Percentiles rank a stretch among this genome's conserved stretches.
Conservation (phyloP, 2,888 invertebrate genomes). For the Allacma fusca region DNA sequence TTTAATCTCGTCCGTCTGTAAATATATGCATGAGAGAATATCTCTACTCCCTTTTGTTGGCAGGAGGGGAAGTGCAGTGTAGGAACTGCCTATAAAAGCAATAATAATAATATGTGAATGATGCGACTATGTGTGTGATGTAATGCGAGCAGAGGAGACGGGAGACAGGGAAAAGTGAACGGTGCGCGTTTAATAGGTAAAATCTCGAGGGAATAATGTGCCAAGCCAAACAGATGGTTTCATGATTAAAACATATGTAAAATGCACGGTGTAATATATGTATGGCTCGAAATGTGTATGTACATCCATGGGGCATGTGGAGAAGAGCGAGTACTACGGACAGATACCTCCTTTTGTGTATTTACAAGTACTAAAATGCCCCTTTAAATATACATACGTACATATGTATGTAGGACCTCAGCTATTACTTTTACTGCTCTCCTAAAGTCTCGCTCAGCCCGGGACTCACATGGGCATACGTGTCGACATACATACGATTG, state of each 20-base stretch:
- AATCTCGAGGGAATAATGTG: conserved; percentile 4
- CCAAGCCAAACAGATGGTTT: conserved; percentile 13
- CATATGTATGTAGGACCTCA: background rate
- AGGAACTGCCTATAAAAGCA: background rate
- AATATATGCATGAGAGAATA: background rate
- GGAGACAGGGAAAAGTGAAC: background rate
- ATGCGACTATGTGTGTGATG: background rate
- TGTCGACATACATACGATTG: too few relatives aligned
- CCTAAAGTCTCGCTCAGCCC: too few relatives aligned
- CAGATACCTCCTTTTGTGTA: too few relatives aligned
- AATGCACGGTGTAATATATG: background rate
- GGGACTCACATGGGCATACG: too few relatives aligned
- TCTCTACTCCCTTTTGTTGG: background rate
- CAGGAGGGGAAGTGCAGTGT: background rate
- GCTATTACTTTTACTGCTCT: too few relatives aligned
- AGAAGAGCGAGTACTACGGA: too few relatives aligned
- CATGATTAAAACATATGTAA: conserved; percentile 16
- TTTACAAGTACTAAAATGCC: too few relatives aligned
- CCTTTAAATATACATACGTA: too few relatives aligned
- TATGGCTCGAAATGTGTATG: too few relatives aligned
- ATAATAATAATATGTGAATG: conserved; percentile 4
- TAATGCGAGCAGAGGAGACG: background rate
- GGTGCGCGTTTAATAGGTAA: conserved; percentile 8
- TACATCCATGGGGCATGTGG: too few relatives aligned
- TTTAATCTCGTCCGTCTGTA: background rate